Evolutionary conservation across 2,888 invertebrate species (phyloP).

Genomic region (Trachelus troglodyta): DNA sequence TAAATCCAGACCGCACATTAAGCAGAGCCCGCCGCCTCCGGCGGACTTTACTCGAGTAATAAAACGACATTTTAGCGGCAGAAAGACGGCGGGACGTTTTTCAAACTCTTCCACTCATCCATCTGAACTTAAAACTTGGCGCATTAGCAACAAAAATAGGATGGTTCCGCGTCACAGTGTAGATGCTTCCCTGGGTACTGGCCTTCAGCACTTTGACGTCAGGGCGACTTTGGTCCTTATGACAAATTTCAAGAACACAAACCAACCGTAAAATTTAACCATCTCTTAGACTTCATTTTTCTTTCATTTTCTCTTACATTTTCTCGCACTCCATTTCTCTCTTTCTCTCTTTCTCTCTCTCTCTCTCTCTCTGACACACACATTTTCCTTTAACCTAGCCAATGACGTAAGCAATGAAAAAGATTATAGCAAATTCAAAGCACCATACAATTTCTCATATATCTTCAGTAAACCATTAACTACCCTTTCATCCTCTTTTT

Average conservation of each 20-base stretch:
- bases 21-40: slow-evolving; percentile 41
- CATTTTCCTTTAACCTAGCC: background rate
- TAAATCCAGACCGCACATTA: slow-evolving; percentile 62
- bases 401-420: too few species aligned
- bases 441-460: too few species aligned
- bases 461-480: too few species aligned
- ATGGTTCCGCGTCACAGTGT: background rate
- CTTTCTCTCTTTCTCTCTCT: slow-evolving; percentile 11
- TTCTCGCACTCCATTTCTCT: background rate
- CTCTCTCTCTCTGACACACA: background rate
- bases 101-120: slow-evolving; percentile 52
- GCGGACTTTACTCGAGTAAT: slow-evolving; percentile 55
- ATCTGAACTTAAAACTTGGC: slow-evolving; percentile 47
- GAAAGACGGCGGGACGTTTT: slow-evolving; percentile 54
- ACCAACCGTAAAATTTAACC: background rate
- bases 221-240: background rate
- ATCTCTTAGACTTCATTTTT: background rate
- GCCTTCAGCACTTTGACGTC: background rate
- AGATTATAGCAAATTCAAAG: too few species aligned
- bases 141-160: slow-evolving; percentile 33
- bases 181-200: background rate
- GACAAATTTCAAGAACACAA: background rate
- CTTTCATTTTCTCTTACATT: background rate
- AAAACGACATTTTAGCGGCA: slow-evolving; percentile 55
- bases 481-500: background rate